Evolutionary conservation across 2,888 invertebrate species (phyloP).

Genomic region (Caenorhabditis becei): DNA sequence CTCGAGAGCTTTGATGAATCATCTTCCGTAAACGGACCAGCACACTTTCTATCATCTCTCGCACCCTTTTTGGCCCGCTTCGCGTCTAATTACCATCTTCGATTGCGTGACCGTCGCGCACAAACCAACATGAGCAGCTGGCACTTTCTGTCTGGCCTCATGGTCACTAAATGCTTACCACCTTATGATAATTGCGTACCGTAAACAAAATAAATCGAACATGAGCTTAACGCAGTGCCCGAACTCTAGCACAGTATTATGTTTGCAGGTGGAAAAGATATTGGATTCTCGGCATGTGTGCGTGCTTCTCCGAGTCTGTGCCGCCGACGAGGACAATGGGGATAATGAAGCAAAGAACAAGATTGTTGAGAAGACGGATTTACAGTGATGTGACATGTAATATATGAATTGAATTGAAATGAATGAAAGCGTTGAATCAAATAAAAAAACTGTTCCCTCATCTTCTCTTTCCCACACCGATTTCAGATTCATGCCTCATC

Average conservation of each 20-base stretch:
- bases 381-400: constrained; percentile 28
- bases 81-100: constrained; percentile 56
- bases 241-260: constrained; percentile 5
- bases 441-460: no score
- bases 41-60: constrained; percentile 48
- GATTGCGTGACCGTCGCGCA: constrained; percentile 56
- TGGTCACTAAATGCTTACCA: constrained; percentile 38
- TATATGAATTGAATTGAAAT: background rate
- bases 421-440: background rate
- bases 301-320: constrained; percentile 63
- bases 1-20: constrained; percentile 54
- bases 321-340: constrained; percentile 24
- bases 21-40: constrained; percentile 16
- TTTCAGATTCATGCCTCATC: no score
- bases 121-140: constrained; percentile 52
- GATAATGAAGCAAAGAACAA: constrained; percentile 39
- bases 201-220: constrained; percentile 38
- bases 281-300: constrained; percentile 66
- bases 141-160: constrained; percentile 30
- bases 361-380: constrained; percentile 39
- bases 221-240: constrained; percentile 31
- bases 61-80: constrained; percentile 17
- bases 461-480: no score
- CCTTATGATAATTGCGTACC: constrained; percentile 56
- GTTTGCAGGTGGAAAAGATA: constrained; percentile 66